Conservation (phyloP, 2,113 vertebrate genomes). For the Heliornis fulica region DNA sequence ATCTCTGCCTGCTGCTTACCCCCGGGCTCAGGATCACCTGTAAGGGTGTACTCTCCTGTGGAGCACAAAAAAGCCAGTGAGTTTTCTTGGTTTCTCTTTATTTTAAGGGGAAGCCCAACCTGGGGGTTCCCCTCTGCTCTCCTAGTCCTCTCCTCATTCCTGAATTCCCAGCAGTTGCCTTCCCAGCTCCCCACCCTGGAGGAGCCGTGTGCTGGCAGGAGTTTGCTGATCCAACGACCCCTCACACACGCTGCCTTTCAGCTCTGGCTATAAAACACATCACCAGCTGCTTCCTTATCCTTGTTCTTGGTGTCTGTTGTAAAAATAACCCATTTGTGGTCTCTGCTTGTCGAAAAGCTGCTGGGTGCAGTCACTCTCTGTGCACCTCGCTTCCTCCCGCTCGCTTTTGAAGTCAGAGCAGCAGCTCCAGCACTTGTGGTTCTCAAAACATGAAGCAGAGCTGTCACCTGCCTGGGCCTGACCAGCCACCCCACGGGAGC, state of each 20-base stretch:
- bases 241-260: background rate
- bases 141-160: background rate
- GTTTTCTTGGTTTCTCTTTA: background rate
- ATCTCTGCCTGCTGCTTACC: background rate
- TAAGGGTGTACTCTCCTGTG: background rate
- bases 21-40: background rate
- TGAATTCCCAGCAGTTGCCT: background rate
- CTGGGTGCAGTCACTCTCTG: background rate
- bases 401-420: background rate
- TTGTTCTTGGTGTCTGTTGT: background rate
- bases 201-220: background rate
- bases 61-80: too few species aligned
- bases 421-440: background rate
- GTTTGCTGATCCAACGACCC: accelerated
- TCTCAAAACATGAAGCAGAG: background rate
- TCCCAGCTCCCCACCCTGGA: background rate
- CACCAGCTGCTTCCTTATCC: background rate
- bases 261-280: background rate
- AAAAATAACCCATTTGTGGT: background rate
- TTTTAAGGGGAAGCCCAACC: background rate
- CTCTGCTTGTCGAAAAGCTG: background rate
- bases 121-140: background rate
- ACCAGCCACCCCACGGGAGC: background rate
- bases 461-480: background rate
- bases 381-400: background rate